Base-by-base conservation (phyloP, 2,113 vertebrate genomes). In the Anthoscopus minutus region DNA sequence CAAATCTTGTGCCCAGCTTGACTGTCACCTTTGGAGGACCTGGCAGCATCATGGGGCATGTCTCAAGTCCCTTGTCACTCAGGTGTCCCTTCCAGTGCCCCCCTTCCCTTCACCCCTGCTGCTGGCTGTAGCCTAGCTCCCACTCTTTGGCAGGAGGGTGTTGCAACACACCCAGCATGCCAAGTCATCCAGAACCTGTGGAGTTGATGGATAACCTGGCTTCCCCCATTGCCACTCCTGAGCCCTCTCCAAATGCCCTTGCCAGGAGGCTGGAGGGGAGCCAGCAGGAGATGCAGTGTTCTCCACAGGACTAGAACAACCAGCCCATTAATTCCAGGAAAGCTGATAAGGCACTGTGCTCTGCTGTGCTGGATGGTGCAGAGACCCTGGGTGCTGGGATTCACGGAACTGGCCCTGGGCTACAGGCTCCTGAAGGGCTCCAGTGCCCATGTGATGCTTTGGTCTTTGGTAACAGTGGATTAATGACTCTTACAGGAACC, bases 181-280 rank as follows among this genome's bases (percentile, higher is more conserved):
- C 77, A 89, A 93, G n/a, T 96, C 92, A 96, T 48, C 95, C 92
- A 89, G 94, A 96, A 96, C 95, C 60, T 14, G 33, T 2, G 7
- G 58, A 73, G 96, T 96, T 96, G 95, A 96, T 96, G 96, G 88
- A 96, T 96, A 96, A 96, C 96, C 40, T 6, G 6, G 18, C 70
- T 48, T 42, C 17, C 22, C 4, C 19, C 30, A 7, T 13, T 42
- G 31, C 77, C 31, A 56, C 73, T 35, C 21, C 47, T 33, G 7
- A 95, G 60, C 69, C 17, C 31, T 88, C 88, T 86, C 42, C 40
- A 74, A 81, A 78, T 94, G 96, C 86, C 96, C 95, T 96, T 96
- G 95, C 83, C 81, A 92, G 93, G 51, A 93, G 89, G 83, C 89
- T 20, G 1, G 87, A 81, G 35, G 6, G 6, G 18, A 56, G 69